phyloP scores from a whole-genome alignment of 2,888 invertebrate genomes.

The Clunio marinus region DNA sequence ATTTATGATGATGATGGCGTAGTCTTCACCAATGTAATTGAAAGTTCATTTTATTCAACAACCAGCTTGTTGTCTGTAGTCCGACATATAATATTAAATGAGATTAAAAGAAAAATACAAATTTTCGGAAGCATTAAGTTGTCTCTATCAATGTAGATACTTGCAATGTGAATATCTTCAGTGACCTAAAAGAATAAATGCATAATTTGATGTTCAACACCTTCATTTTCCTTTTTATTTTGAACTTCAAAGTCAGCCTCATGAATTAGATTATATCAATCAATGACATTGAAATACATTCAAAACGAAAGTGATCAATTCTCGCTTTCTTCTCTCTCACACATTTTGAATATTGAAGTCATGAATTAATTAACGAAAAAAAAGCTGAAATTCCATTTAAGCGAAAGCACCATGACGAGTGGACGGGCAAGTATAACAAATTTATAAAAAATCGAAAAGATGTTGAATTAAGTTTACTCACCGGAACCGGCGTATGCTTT shows the following conservation, averaged over 20 bases:
- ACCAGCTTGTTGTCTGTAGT: too few relatives aligned
- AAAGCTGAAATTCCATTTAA: background rate
- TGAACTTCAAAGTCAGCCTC: too few relatives aligned
- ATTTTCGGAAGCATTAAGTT: too few relatives aligned
- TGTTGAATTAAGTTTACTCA: background rate
- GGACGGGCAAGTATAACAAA: background rate
- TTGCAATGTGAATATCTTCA: too few relatives aligned
- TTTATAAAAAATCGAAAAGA: background rate
- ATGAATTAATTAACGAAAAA: background rate
- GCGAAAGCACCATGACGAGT: background rate
- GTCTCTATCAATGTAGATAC: too few relatives aligned
- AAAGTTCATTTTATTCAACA: background rate
- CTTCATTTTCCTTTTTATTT: too few relatives aligned
- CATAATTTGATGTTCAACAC: too few relatives aligned
- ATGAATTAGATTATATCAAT: too few relatives aligned
- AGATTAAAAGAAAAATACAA: too few relatives aligned
- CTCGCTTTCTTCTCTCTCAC: background rate
- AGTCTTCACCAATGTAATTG: conserved; percentile 1
- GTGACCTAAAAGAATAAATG: too few relatives aligned
- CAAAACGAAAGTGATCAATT: background rate
- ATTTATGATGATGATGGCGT: background rate
- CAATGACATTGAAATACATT: background rate
- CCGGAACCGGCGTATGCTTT: background rate
- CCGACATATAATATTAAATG: too few relatives aligned
- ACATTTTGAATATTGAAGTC: background rate